Conservation (phyloP, 2,113 vertebrate genomes). For the Muntiacus reevesi region DNA sequence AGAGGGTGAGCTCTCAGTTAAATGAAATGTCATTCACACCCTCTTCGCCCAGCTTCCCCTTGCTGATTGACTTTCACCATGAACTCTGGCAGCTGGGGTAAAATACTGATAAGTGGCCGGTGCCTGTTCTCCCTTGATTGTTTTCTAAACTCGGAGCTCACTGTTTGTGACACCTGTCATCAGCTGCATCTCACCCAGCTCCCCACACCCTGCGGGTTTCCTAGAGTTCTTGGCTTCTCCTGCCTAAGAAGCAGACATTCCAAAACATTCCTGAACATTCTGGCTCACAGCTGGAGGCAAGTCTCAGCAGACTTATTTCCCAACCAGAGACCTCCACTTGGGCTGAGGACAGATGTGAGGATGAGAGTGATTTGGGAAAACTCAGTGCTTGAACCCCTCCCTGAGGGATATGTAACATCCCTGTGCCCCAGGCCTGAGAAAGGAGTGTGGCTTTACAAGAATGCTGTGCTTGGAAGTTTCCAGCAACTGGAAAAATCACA, state of each 20-base stretch:
- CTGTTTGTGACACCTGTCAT: conserved; percentile 26
- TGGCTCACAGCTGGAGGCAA: not conserved
- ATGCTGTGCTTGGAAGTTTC: not conserved
- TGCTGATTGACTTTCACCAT: not conserved
- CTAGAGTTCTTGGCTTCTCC: conserved; percentile 25
- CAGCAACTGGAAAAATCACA: not conserved
- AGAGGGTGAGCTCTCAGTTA: not conserved
- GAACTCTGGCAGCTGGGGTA: not conserved
- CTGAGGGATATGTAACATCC: not conserved
- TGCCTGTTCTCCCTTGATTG: not conserved
- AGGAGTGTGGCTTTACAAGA: not conserved
- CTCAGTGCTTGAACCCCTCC: not conserved
- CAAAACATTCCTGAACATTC: conserved; percentile 18
- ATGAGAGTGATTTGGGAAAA: not conserved
- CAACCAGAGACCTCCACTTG: not conserved
- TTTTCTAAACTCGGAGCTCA: not conserved
- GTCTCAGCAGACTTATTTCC: not conserved
- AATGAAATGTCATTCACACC: not conserved
- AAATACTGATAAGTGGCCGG: not conserved
- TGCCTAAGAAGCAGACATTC: not conserved
- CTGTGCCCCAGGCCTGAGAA: not conserved
- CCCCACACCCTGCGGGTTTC: not conserved
- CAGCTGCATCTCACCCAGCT: not conserved
- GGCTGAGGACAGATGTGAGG: not conserved
- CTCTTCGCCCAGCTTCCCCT: not conserved